phyloP scores from a whole-genome alignment of 37 sponge, comb jelly and placozoan species.

The Dysidea cf. avara region DNA sequence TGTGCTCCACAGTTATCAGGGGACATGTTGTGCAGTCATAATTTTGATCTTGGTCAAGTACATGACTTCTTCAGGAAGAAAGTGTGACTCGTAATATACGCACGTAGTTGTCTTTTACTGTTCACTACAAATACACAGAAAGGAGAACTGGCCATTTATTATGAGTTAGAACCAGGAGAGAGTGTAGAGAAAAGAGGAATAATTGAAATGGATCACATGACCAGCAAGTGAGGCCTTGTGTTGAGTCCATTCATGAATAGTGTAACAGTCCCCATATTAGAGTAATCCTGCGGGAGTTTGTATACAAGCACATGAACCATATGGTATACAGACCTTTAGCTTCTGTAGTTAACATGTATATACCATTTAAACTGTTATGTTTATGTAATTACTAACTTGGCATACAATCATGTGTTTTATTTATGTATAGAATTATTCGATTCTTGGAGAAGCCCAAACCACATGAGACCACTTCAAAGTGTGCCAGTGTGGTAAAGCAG shows the following conservation, averaged over 20 bases:
- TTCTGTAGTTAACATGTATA: too few relatives aligned
- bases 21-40: slow-evolving; percentile 81
- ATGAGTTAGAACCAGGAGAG: slow-evolving; percentile 65
- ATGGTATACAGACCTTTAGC: too few relatives aligned
- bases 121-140: slow-evolving; percentile 20
- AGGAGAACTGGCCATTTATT: slow-evolving; percentile 77
- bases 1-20: slow-evolving; percentile 74
- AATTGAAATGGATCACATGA: slow-evolving; percentile 58
- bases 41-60: slow-evolving; percentile 83
- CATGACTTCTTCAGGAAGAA: slow-evolving; percentile 68
- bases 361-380: too few relatives aligned
- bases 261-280: too few relatives aligned
- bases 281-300: too few relatives aligned
- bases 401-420: background rate
- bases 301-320: too few relatives aligned
- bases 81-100: slow-evolving; percentile 14
- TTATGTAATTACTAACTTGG: background rate
- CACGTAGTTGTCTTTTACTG: background rate
- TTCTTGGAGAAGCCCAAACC: slow-evolving; percentile 80
- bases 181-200: slow-evolving; percentile 63
- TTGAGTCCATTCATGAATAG: too few relatives aligned
- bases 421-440: slow-evolving; percentile 47
- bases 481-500: slow-evolving; percentile 57
- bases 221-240: slow-evolving; percentile 39
- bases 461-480: slow-evolving; percentile 60